Percentiles rank a stretch among this genome's conserved stretches.
Conservation (phyloP, 2,888 invertebrate species). For the Amphipoea oculea region DNA sequence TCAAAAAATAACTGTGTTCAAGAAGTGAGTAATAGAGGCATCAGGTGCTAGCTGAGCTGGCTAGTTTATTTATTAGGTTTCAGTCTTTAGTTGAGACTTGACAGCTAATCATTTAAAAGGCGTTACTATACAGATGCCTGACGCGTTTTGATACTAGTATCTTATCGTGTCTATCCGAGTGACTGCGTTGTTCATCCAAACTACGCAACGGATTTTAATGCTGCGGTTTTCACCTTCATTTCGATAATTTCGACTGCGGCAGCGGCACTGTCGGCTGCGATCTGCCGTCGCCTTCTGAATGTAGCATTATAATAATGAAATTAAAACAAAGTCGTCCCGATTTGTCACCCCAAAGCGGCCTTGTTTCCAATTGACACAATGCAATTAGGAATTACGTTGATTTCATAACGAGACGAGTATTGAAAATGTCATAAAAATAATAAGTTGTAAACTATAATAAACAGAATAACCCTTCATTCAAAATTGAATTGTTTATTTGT, state of each 20-base stretch:
- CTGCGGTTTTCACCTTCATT: not conserved
- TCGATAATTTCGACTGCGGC: not conserved
- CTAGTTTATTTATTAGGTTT: slow-evolving; percentile 2
- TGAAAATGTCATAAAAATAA: not conserved
- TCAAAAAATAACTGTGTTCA: slow-evolving; percentile 92
- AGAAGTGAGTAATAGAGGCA: slow-evolving; percentile 78
- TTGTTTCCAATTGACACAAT: not conserved
- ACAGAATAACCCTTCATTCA: not conserved
- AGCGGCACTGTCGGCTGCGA: not conserved
- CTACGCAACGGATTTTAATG: not conserved
- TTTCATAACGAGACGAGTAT: not conserved
- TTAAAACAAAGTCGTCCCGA: not conserved
- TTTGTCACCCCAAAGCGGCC: not conserved
- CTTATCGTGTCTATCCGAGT: not conserved
- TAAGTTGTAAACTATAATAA: not conserved
- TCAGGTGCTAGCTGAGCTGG: not conserved
- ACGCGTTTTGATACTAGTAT: not conserved
- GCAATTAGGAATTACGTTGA: not conserved
- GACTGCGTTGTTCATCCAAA: not conserved
- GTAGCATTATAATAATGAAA: not conserved
- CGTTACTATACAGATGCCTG: no score
- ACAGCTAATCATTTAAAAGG: no score
- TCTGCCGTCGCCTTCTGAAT: not conserved
- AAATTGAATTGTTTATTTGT: slow-evolving; percentile 42
- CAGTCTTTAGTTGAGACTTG: not conserved